Base-by-base conservation (phyloP, 2,888 invertebrate genomes). In the Thymelicus lineola region DNA sequence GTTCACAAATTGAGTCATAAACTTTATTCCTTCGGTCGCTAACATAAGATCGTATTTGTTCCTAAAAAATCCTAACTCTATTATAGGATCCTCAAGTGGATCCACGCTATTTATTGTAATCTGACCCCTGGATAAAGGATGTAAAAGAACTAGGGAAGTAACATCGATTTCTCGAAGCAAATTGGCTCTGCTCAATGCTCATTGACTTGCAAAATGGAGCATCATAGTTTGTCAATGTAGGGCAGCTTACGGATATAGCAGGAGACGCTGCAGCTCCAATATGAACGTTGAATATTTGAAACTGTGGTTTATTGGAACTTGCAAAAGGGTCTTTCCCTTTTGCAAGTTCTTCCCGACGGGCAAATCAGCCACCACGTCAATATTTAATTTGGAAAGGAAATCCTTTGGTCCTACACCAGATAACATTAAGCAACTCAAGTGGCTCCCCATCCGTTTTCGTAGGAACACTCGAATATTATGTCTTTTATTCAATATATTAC, bases 261-360 rank as follows among this genome's bases (percentile, higher is more conserved):
- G 86, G 79, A 7, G 86, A 75, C 1, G 82, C 83, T 1, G 82
- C 80, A 7, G 90, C 90, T 1, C 92, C 92, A 0, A 87, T 7
- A 20, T 85, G 86, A 0, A 81, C 59, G 63, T 87, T 90, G 20
- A 88, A 88, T 45, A 89, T 83, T 80, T 92, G 92, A 63, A 88
- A 84, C 58, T 87, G 82, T 2, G 91, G 90, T 66, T 82, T 82
- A 3, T 69, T 60, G n/a, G 53, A 55, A 35, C 71, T 70, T 7
- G 66, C 42, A 60, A 66, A 67, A 38, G 69, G 66, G 72, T 92
- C 91, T n/a, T n/a, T n/a, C n/a, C n/a, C n/a, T n/a, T n/a, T 17
- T 90, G 90, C 65, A 92, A 79, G 76, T 90, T 87, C 76, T 82
- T 81, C 0, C 91, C 91, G 2, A 92, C 92, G 0, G 91, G 92